Conservation (phyloP, 2,797 vertebrate genomes). For the Alcedo atthis region DNA sequence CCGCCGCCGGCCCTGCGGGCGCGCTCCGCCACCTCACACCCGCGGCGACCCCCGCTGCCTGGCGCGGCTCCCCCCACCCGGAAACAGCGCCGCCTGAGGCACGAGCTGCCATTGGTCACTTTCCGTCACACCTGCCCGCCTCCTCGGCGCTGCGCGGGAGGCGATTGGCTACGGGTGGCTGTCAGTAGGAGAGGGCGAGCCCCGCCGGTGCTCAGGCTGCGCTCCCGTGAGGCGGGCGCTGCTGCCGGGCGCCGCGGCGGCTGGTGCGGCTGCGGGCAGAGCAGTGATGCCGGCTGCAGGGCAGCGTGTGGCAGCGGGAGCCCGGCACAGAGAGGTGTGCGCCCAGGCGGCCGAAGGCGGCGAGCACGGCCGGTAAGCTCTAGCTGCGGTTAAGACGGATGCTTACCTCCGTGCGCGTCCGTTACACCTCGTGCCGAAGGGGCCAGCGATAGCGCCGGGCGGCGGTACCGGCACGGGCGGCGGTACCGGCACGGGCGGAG, state of each 20-base stretch:
- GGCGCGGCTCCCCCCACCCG: background rate
- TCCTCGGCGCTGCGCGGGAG: background rate
- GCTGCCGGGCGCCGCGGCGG: constrained; percentile 45
- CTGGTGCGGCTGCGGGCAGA: constrained; percentile 56
- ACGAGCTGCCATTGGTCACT: constrained; percentile 62
- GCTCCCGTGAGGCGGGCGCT: constrained; percentile 44
- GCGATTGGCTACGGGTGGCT: constrained; percentile 64
- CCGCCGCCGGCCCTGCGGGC: background rate
- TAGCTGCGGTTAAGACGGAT: background rate
- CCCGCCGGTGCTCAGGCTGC: constrained; percentile 49
- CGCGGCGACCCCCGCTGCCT: background rate
- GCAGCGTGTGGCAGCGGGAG: constrained; percentile 56
- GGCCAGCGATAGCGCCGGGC: background rate
- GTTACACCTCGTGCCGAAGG: background rate
- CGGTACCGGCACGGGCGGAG: background rate
- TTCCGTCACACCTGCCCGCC: background rate
- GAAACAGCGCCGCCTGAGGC: constrained; percentile 10
- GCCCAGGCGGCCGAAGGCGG: constrained; percentile 21
- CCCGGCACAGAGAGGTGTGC: constrained; percentile 38
- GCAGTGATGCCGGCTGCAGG: constrained; percentile 73
- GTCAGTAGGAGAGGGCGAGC: constrained; percentile 73
- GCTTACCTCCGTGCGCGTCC: background rate
- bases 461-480: background rate
- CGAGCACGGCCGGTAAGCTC: constrained; percentile 64
- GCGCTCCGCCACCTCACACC: rapidly evolving